Conservation (phyloP, 2,888 invertebrate genomes). For the Trissoscelio sp. region DNA sequence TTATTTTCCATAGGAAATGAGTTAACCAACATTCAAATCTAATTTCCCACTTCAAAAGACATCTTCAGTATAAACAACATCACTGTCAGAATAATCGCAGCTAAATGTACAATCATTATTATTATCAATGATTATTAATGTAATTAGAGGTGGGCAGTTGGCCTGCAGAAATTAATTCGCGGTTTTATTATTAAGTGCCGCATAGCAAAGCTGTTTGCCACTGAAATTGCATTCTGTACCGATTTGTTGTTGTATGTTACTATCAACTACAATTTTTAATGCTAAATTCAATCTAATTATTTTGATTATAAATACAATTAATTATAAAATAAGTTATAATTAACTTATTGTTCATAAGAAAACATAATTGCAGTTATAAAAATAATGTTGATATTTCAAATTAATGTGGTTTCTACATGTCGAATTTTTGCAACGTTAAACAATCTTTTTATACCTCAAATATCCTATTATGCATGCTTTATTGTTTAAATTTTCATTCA, state of each 20-base stretch:
- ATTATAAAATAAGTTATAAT: too few species aligned
- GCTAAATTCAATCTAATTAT: too few species aligned
- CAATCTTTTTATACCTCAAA: too few species aligned
- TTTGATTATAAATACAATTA: too few species aligned
- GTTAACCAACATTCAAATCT: conserved; percentile 2
- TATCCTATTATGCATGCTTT: not conserved
- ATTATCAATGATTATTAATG: conserved; percentile 1
- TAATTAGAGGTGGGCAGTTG: not conserved
- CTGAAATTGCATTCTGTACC: not conserved
- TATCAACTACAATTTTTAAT: too few species aligned
- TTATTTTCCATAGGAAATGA: too few species aligned
- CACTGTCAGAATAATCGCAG: not conserved
- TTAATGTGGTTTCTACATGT: too few species aligned
- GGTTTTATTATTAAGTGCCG: conserved; percentile 8
- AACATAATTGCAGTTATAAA: too few species aligned
- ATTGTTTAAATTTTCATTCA: conserved; percentile 9
- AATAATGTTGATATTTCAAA: too few species aligned
- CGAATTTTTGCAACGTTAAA: not conserved
- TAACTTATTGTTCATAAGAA: too few species aligned
- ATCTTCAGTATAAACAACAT: not conserved
- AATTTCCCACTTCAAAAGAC: conserved; percentile 2
- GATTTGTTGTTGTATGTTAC: too few species aligned
- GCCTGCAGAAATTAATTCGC: conserved; percentile 5
- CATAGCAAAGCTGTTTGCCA: not conserved
- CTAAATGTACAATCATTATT: not conserved